A percentile compares a stretch with the other conserved stretches of the same genome.
Conservation (phyloP, 2,113 vertebrate species). For the Psilopsiagon aurifrons region DNA sequence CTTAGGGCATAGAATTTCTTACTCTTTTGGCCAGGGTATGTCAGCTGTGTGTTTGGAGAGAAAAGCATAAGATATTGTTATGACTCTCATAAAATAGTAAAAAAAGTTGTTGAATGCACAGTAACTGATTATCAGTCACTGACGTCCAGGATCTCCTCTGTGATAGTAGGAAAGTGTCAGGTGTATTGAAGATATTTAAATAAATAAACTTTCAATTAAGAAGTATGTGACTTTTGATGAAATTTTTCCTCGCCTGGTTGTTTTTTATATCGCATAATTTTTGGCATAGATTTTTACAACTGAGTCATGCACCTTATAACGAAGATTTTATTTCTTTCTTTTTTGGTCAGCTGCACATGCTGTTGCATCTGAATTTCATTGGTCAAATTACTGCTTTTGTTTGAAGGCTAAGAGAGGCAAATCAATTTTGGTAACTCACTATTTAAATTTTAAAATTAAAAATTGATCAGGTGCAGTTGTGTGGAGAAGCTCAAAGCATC, state of each 20-base stretch:
- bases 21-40: not conserved
- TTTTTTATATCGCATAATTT: not conserved
- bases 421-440: not conserved
- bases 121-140: too few species aligned
- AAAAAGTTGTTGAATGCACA: not conserved
- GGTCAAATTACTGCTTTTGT: not conserved
- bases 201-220: not conserved
- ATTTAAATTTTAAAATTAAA: not conserved
- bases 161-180: not conserved
- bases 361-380: not conserved
- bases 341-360: not conserved
- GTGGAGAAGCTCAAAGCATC: not conserved
- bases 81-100: not conserved
- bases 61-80: not conserved
- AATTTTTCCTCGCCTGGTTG: not conserved
- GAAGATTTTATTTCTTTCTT: not conserved
- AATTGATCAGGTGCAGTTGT: not conserved
- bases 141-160: not conserved
- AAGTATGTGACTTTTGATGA: not conserved
- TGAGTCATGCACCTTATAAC: not conserved
- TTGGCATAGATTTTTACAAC: not conserved
- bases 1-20: not conserved
- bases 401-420: not conserved
- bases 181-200: not conserved
- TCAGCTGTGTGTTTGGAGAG: not conserved